phyloP scores from a whole-genome alignment of 2,113 vertebrate genomes.

The Pelusios castaneus region DNA sequence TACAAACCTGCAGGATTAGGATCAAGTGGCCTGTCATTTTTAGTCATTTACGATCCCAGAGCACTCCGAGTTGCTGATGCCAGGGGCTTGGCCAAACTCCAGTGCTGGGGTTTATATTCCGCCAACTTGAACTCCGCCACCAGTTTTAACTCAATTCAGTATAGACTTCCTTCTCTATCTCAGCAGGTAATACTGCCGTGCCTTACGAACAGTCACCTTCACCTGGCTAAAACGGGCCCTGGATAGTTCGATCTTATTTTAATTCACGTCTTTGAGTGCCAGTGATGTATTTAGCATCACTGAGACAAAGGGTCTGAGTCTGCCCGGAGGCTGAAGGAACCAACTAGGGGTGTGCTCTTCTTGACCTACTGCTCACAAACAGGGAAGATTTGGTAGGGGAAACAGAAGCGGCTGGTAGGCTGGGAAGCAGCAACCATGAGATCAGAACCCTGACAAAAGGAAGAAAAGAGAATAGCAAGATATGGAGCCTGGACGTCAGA shows the following conservation, averaged over 20 bases:
- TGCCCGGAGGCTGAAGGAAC: too few species aligned
- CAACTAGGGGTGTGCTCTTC: too few species aligned
- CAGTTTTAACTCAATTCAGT: not conserved
- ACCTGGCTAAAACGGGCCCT: not conserved
- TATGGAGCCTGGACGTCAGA: too few species aligned
- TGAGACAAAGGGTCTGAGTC: not conserved
- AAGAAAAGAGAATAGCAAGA: too few species aligned
- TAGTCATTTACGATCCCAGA: not conserved
- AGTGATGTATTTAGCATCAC: not conserved
- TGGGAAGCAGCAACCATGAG: too few species aligned
- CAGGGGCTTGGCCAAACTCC: not conserved
- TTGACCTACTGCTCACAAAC: too few species aligned
- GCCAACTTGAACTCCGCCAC: not conserved
- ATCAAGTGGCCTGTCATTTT: not conserved
- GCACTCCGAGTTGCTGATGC: not conserved
- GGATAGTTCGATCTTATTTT: not conserved
- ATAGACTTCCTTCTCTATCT: not conserved
- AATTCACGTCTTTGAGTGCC: not conserved
- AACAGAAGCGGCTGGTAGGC: too few species aligned
- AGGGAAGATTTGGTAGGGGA: too few species aligned
- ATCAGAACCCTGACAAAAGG: too few species aligned
- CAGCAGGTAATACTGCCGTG: not conserved
- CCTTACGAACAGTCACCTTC: conserved; percentile 22
- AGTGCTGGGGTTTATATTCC: fast-evolving
- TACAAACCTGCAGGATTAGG: not conserved